phyloP scores from a whole-genome alignment of 2,888 invertebrate species.

The Pammene fasciana region DNA sequence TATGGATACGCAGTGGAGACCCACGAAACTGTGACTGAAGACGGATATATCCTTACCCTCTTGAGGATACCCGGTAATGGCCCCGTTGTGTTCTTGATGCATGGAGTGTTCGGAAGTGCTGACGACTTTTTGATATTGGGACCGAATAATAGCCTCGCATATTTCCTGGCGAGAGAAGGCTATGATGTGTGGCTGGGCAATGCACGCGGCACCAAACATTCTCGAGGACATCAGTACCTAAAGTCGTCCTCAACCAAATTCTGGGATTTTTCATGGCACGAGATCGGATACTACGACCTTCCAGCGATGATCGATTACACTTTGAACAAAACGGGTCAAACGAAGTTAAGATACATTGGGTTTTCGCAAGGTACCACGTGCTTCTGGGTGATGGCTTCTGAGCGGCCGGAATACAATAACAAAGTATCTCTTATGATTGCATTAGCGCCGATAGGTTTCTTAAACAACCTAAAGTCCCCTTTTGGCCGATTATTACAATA shows the following conservation, averaged over 20 bases:
- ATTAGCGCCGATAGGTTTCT: constrained; percentile 83
- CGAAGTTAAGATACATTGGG: constrained; percentile 85
- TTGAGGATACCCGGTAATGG: constrained; percentile 64
- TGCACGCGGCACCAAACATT: constrained; percentile 88
- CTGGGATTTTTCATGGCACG: constrained; percentile 91
- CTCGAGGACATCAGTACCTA: constrained; percentile 77
- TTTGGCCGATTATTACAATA: constrained; percentile 57
- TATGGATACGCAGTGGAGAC: constrained; percentile 60
- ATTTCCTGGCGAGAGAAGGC: constrained; percentile 82
- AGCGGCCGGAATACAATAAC: constrained; percentile 79
- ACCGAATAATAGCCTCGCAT: constrained; percentile 62
- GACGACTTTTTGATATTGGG: constrained; percentile 69
- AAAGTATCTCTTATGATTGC: constrained; percentile 81
- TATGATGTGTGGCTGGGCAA: constrained; percentile 92
- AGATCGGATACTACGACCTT: constrained; percentile 89
- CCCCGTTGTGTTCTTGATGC: constrained; percentile 65
- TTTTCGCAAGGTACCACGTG: constrained; percentile 87
- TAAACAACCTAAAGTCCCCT: constrained; percentile 68
- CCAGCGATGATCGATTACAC: constrained; percentile 91
- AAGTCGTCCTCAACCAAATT: constrained; percentile 70
- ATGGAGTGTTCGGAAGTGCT: constrained; percentile 65
- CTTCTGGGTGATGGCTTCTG: constrained; percentile 83
- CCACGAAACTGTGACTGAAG: constrained; percentile 61
- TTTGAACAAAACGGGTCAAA: constrained; percentile 75
- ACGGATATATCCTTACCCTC: constrained; percentile 61